A percentile compares a stretch with the other conserved stretches of the same genome.
Conservation (phyloP, 2,888 invertebrate genomes). For the Eristalis intricaria region DNA sequence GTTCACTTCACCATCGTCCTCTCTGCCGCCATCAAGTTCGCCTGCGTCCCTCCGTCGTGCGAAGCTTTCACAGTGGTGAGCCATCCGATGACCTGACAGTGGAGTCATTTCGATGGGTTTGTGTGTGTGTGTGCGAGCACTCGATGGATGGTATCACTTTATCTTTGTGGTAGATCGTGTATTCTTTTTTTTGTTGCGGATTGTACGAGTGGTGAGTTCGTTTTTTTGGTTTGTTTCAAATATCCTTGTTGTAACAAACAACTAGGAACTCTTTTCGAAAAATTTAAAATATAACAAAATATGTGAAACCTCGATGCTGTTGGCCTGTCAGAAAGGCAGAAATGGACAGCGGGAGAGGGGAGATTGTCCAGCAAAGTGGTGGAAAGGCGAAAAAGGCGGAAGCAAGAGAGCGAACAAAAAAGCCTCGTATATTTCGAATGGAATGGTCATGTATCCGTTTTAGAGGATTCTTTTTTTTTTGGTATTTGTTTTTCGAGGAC, state of each 20-base stretch:
- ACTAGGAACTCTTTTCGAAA: constrained; percentile 24
- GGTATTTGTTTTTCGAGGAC: not conserved
- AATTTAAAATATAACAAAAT: constrained; percentile 58
- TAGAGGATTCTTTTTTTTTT: not conserved
- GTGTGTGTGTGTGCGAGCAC: constrained; percentile 29
- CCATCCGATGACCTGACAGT: constrained; percentile 43
- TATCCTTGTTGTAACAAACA: constrained; percentile 33
- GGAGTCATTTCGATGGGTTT: not conserved
- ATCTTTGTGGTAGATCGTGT: constrained; percentile 47
- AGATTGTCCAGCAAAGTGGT: constrained; percentile 23
- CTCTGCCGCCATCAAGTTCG: not conserved
- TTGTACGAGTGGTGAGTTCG: not conserved
- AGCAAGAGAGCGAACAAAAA: constrained; percentile 5
- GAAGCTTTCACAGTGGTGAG: constrained; percentile 11
- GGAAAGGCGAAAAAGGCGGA: not conserved
- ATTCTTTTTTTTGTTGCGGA: not conserved
- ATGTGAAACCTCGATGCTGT: constrained; percentile 34
- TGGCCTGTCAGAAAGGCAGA: constrained; percentile 38
- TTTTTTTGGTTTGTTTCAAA: constrained; percentile 3
- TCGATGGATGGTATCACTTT: constrained; percentile 62
- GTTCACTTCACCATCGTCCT: not conserved
- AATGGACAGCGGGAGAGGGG: not conserved
- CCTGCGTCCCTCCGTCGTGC: not conserved
- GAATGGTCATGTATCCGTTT: constrained; percentile 33
- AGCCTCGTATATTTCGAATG: not conserved